Evolutionary conservation across 2,113 vertebrate species (phyloP), one percentile per base, ranked within the genome.

Genomic region (Syrrhaptes paradoxus): DNA sequence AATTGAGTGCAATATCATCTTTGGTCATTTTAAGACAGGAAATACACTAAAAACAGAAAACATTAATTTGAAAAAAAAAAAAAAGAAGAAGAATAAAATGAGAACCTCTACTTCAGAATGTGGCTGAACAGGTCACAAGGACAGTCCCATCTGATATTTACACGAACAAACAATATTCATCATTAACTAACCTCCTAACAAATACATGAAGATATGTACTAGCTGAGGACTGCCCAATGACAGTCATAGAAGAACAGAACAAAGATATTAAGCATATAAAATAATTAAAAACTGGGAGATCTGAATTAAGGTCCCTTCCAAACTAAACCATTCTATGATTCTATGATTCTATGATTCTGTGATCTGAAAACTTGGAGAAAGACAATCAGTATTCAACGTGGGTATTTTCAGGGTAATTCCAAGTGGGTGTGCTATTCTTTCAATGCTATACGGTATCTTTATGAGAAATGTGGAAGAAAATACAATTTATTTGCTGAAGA

Each of bases 21-120:
- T 87, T 90, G 91, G 54, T 89, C 54, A 89, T 93, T 97, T 91
- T 77, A 95, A 70, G 59, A 81, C 59, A 68, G 17, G 26, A 63
- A 84, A 48, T 52, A 63, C 15, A 67, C 62, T 58, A 51, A 83
- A 91, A 90, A 51, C 13, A 70, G 80, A 68, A 85, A 96, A 92
- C 14, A 75, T 63, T 61, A 19, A 25, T 48, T 76, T 74, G 36
- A 36, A 36, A 36, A 36, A 36, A 41, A 41, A 70, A 9, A 36
- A 45, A 49, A n/a, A 66, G 22, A 5, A 80, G 24, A 81, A 52
- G 8, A 80, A 80, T 72, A 55, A 81, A 77, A 55, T 11, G 73
- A 12, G 48, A 67, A 74, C 45, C 5, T 21, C 4, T 66, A 59
- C 26, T 84, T 90, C 55, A 74, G 29, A 16, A 71, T 68, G 16